Evolutionary conservation across 2,113 vertebrate genomes (phyloP), one percentile per base, ranked within the genome.

Genomic region (Atrichornis clamosus): DNA sequence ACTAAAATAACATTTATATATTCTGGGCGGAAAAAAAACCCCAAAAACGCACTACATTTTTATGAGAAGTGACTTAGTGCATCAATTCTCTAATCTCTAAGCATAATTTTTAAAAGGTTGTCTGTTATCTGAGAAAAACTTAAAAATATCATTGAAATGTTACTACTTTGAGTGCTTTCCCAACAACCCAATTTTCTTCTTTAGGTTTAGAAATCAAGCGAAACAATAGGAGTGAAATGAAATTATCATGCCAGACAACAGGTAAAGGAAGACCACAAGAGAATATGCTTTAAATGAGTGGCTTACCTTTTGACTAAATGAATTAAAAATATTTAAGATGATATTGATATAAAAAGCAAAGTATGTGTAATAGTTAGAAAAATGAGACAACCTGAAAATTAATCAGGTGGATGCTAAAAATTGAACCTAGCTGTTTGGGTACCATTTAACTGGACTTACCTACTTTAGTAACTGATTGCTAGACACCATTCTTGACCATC

Each of bases 201-300:
- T 94, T 26, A 30, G 2, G 3, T 41, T 89, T 91, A 62, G 19
- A 84, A 84, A 69, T 6, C 42, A 52, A 86, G 10, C 2, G 12
- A 73, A 89, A 69, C 2, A 87, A 41, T 37, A 53, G 24, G 3
- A 41, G n/a, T n/a, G 13, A 79, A 84, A 60, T 10, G 39, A 39
- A 49, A 8, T 5, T 11, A 9, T n/a, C 42, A 52, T 52, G 4
- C 1, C 30, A 67, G 26, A 32, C 9, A 77, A 35, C 0, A 3
- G 2, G 4, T 26, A 26, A 8, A 49, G 26, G 11, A 64, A 52
- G 22, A 81, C 17, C 11, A 46, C 4, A 32, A 44, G 4, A 60
- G 4, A 10, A 44, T 19, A 9, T 69, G 3, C 30, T 91, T 62
- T 44, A 60, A 73, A 28, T 44, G 3, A 41, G 6, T 69, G 3